Evolutionary conservation across 2,113 vertebrate species (phyloP), one percentile per base, ranked within the genome.

Genomic region (Grammomys surdaster): DNA sequence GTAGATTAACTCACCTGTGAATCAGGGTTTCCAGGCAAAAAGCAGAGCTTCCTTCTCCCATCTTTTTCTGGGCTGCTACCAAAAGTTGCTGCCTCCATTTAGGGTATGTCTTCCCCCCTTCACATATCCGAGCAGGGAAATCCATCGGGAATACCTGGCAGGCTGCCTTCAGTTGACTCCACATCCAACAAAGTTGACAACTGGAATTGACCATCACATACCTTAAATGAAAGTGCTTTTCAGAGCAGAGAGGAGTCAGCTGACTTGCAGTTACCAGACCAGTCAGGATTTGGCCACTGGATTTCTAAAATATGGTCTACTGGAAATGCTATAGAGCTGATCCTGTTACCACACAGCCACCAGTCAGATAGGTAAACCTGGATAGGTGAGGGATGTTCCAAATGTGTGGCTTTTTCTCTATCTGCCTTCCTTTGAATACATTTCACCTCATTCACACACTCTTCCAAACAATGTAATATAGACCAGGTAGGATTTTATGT

Each of bases 341-440:
- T 40, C 36, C 5, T 5, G 1, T 33, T 16, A 24, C 5, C 0
- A 65, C 88, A 24, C 1, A 7, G 36, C 36, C 17, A 54, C 24
- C 31, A 12, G 0, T 1, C 16, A 13, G 84, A 43, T 16, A 20
- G 36, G 0, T 36, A 40, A 20, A 12, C 33, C 5, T 12, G 7
- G 48, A 36, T 14, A 9, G 33, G 22, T 20, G 17, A 75, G 70
- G 43, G 33, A 3, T 58, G 4, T 40, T 33, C 40, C 40, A 69
- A 0, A 56, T 31, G 16, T 2, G 0, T 3, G n/a, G 56, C 46
- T 40, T 31, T 13, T 51, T 90, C 31, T 1, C 60, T 9, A 24
- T 72, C 5, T 22, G 0, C 58, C n/a, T 65, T 70, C 73, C 72
- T 58, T 67, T 20, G 28, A 70, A 19, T 26, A 26, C 4, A 40